Evolutionary conservation across 2,888 invertebrate genomes (phyloP).

Genomic region (Synergus umbraculus): DNA sequence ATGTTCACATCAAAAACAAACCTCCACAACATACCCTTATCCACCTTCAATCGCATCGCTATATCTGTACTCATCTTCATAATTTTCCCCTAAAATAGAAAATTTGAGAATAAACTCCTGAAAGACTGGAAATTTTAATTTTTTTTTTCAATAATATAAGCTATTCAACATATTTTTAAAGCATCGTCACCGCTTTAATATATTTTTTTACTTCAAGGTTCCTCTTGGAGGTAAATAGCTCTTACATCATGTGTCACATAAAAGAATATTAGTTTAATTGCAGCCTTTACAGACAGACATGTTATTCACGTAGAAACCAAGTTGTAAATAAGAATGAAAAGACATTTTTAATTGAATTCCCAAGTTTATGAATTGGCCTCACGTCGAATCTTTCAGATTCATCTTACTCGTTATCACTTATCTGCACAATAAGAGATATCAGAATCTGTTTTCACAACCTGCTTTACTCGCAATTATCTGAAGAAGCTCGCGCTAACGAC

Average conservation of each 20-base stretch:
- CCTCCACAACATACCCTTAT: background rate
- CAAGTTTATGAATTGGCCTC: background rate
- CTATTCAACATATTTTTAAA: background rate
- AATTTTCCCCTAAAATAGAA: conserved; percentile 4
- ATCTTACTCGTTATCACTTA: background rate
- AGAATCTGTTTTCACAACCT: background rate
- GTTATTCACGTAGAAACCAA: background rate
- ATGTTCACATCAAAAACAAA: conserved; percentile 30
- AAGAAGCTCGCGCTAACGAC: background rate
- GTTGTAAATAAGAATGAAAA: conserved; percentile 12
- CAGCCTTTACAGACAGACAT: background rate
- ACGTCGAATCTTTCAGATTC: background rate
- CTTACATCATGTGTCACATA: conserved; percentile 22
- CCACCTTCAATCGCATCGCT: conserved; percentile 9
- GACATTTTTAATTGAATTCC: background rate
- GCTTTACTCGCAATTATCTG: background rate
- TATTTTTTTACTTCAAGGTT: conserved; percentile 6
- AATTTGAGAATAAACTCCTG: conserved; percentile 3
- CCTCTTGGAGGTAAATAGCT: background rate
- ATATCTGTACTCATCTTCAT: conserved; percentile 7
- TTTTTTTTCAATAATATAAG: background rate
- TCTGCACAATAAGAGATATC: background rate
- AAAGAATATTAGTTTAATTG: background rate
- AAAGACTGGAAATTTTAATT: background rate
- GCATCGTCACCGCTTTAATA: background rate